Conservation (phyloP, 2,113 vertebrate species). For the Apteryx owenii region DNA sequence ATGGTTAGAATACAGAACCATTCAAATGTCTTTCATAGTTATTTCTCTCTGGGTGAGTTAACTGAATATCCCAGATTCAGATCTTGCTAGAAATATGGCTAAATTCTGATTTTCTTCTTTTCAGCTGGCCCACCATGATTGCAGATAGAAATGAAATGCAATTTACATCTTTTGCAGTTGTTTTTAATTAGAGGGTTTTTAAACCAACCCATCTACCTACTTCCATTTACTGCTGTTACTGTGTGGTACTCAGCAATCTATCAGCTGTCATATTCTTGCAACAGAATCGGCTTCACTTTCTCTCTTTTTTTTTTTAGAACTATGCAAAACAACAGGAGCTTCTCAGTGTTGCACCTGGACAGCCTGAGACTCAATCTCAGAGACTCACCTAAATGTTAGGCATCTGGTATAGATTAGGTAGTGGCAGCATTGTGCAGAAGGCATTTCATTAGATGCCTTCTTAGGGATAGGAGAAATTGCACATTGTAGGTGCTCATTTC, state of each 20-base stretch:
- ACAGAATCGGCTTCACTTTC: neutral
- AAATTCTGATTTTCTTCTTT: neutral
- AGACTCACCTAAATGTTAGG: too few species aligned
- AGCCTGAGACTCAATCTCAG: neutral
- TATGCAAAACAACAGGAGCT: neutral
- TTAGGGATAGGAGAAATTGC: neutral
- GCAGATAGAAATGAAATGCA: neutral
- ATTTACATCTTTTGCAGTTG: neutral
- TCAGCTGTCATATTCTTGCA: neutral
- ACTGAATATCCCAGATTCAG: neutral
- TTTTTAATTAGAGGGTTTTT: neutral
- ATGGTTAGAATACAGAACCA: neutral
- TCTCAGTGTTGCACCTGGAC: neutral
- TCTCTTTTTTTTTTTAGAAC: neutral
- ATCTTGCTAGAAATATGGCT: neutral
- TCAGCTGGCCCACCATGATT: neutral
- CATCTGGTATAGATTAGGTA: neutral
- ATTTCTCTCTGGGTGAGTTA: neutral
- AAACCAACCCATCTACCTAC: neutral
- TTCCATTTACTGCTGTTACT: neutral
- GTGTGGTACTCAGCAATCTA: neutral
- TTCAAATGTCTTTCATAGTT: neutral
- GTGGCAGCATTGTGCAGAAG: neutral
- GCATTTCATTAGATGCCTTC: neutral
- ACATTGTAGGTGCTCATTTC: neutral